These are phyloP conservation scores for Phaetusa simplex DNA, from an alignment of 2,113 vertebrate species.

Conservation along the genomic window DNA sequence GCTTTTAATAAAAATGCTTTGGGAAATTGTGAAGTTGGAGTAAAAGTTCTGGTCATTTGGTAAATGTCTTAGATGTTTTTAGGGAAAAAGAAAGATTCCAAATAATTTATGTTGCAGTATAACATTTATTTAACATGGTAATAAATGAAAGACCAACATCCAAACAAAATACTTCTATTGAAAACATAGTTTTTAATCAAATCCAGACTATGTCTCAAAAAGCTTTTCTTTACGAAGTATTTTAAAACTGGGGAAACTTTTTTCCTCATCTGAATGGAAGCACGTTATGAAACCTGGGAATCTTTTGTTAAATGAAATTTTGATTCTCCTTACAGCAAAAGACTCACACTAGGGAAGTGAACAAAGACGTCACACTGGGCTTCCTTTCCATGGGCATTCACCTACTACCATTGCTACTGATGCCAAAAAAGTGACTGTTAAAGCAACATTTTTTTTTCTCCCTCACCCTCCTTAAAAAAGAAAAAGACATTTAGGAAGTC, in stretches of 20 bases:
- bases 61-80: not conserved
- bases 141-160: not conserved
- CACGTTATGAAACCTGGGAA: not conserved
- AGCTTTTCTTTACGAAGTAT: not conserved
- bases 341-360: not conserved
- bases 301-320: not conserved
- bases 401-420: not conserved
- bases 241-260: not conserved
- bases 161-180: not conserved
- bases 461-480: not conserved
- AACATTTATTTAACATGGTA: not conserved
- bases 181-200: not conserved
- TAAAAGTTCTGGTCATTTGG: not conserved
- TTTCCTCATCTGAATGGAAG: not conserved
- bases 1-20: not conserved
- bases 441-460: not conserved
- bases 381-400: not conserved
- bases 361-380: not conserved
- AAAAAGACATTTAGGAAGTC: not conserved
- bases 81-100: not conserved
- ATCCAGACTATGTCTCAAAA: not conserved
- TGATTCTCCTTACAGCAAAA: not conserved
- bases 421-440: not conserved
- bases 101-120: not conserved
- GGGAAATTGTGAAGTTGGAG: not conserved